Evolutionary conservation across 1,140 invertebrate genomes (phyloP).

Genomic region (Chironomus tepperi): DNA sequence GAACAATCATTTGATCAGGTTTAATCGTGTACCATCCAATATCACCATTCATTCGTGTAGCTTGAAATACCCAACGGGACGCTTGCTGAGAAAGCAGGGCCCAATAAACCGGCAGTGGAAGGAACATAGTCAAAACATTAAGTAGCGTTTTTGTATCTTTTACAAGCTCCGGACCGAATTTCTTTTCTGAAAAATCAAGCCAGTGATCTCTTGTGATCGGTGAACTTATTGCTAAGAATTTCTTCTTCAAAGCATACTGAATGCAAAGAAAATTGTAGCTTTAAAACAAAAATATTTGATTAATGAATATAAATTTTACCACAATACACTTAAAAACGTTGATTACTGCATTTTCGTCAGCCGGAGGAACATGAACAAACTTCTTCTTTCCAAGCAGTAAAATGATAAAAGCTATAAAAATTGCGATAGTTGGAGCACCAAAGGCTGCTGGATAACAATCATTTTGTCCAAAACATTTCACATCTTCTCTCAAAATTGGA

Average conservation of each 20-base stretch:
- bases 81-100: conserved; percentile 54
- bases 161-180: conserved; percentile 51
- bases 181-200: conserved; percentile 61
- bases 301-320: not conserved
- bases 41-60: conserved; percentile 54
- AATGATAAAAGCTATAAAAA: not conserved
- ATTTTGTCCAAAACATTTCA: conserved; percentile 47
- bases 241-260: not conserved
- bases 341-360: not conserved
- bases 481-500: conserved; percentile 48
- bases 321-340: not conserved
- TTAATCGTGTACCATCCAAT: conserved; percentile 41
- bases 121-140: conserved; percentile 45
- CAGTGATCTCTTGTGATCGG: not conserved
- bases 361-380: not conserved
- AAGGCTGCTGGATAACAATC: conserved; percentile 43
- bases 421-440: not conserved
- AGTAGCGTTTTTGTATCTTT: conserved; percentile 45
- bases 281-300: not conserved
- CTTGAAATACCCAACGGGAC: conserved; percentile 63
- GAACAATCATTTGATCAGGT: conserved; percentile 57
- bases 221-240: not conserved
- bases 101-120: conserved; percentile 65
- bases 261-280: not conserved
- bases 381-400: not conserved